phyloP scores from a whole-genome alignment of 2,113 vertebrate species.

The Psilopogon haemacephalus region DNA sequence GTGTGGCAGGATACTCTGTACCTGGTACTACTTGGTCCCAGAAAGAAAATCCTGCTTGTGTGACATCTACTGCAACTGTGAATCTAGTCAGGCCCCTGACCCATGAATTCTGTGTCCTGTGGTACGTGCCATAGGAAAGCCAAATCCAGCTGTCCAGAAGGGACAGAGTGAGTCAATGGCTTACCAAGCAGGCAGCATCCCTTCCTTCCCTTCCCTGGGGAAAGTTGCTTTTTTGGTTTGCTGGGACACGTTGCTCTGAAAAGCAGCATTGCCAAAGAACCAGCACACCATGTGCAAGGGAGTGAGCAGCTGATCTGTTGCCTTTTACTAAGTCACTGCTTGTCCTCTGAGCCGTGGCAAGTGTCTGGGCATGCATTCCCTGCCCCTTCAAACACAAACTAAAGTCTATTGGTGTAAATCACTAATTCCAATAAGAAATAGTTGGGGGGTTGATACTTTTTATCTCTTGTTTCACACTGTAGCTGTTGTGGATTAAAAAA shows the following conservation, averaged over 20 bases:
- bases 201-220: background rate
- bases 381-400: background rate
- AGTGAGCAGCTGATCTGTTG: background rate
- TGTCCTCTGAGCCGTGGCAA: background rate
- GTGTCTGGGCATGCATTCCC: background rate
- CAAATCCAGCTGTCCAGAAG: constrained; percentile 4
- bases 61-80: background rate
- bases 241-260: background rate
- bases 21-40: background rate
- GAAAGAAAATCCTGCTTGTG: constrained; percentile 1
- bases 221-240: background rate
- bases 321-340: background rate
- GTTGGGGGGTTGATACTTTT: background rate
- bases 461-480: background rate
- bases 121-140: background rate
- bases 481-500: background rate
- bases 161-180: background rate
- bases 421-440: background rate
- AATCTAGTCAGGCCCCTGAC: background rate
- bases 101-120: background rate
- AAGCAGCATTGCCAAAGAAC: background rate
- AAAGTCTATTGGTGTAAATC: background rate
- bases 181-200: background rate
- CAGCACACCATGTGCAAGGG: background rate
- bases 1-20: background rate